Evolutionary conservation across 2,888 invertebrate genomes (phyloP), one percentile per base, ranked within the genome.

Genomic region (Toxonevra muliebris): DNA sequence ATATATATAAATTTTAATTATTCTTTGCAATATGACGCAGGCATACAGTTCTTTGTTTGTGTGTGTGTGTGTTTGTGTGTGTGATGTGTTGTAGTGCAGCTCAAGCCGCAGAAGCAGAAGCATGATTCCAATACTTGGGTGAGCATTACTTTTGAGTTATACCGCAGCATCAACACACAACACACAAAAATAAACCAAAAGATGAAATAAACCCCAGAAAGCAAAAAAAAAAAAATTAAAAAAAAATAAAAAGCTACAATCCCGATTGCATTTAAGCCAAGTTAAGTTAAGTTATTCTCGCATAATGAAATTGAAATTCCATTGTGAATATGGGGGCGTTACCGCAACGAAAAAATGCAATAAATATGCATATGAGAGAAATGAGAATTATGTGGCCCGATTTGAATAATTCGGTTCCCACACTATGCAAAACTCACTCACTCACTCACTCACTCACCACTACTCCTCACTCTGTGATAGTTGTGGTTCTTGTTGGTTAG

Each of bases 331-430:
- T 79, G 81, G 80, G 82, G 81, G 81, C 81, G 81, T 81, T 78
- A 75, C 82, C 81, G 78, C 75, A 79, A 79, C 79, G 78, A 81
- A 80, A 80, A 82, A 82, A 81, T 81, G 82, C 82, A 81, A 81
- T 81, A 81, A 81, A 81, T 81, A 81, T 81, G 81, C 81, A 82
- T 82, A 81, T 81, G 79, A 82, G 82, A 75, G 75, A 74, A 71
- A 73, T 75, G 73, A 73, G 59, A 68, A 19, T 50, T 63, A 50
- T 66, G 67, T 67, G 63, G 53, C 65, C 66, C 74, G 77, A 81
- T 81, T 81, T 82, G 79, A 82, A 81, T 82, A 81, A 79, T 79
- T 80, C 75, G 76, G 82, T 81, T 82, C 82, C 82, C 81, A 82
- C 81, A 81, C 78, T 77, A 55, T 60, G 58, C 20, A 42, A 40